phyloP scores from a whole-genome alignment of 2,888 invertebrate species.

The Neoaliturus tenellus region DNA sequence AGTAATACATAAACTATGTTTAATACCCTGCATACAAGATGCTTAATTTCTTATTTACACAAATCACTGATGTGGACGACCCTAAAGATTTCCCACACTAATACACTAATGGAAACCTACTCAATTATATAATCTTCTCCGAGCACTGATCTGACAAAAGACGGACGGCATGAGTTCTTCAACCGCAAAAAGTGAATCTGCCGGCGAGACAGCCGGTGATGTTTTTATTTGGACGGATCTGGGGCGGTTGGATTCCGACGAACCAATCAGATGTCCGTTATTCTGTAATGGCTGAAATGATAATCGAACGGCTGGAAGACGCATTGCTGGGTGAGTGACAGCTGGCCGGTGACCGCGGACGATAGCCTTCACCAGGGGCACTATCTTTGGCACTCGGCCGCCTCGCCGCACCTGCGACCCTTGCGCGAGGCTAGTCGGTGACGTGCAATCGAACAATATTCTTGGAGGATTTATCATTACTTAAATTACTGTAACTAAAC shows the following conservation, averaged over 20 bases:
- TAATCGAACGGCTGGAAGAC: not conserved
- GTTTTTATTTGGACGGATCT: slow-evolving; percentile 37
- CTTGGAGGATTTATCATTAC: too few species aligned
- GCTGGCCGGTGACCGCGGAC: not conserved
- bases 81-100: too few species aligned
- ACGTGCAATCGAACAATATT: too few species aligned
- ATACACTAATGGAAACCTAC: too few species aligned
- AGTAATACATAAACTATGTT: too few species aligned
- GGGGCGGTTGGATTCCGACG: slow-evolving; percentile 19
- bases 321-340: not conserved
- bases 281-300: slow-evolving; percentile 5
- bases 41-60: too few species aligned
- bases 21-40: too few species aligned
- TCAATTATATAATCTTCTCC: not conserved
- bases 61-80: too few species aligned
- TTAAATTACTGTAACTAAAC: too few species aligned
- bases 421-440: too few species aligned
- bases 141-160: not conserved
- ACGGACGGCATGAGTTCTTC: not conserved
- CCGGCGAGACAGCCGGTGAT: not conserved
- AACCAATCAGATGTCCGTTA: not conserved
- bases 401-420: not conserved
- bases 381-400: not conserved
- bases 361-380: too few species aligned
- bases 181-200: not conserved